A percentile compares a stretch with the other conserved stretches of the same genome.
phyloP scores from a whole-genome alignment of 2,113 vertebrate genomes.

The Aplodontia rufa region DNA sequence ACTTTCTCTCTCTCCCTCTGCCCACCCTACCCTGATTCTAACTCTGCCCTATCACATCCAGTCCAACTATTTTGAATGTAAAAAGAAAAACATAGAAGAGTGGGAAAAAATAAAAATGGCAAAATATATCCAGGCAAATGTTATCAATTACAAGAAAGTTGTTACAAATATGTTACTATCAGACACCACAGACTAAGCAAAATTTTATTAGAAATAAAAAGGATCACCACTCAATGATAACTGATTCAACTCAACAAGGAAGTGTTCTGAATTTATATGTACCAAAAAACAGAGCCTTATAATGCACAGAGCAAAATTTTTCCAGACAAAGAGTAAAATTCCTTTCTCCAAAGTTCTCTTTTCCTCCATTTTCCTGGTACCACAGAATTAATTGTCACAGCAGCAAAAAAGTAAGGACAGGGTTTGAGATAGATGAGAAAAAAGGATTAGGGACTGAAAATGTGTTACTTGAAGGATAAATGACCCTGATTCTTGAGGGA shows the following conservation, averaged over 20 bases:
- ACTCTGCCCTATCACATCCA: not conserved
- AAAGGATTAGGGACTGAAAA: not conserved
- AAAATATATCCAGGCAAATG: not conserved
- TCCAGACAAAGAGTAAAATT: not conserved
- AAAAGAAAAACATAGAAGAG: not conserved
- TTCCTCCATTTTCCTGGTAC: not conserved
- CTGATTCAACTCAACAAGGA: not conserved
- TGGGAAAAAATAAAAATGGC: not conserved
- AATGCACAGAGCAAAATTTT: not conserved
- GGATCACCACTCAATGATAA: not conserved
- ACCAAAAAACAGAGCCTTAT: not conserved
- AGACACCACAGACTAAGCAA: not conserved
- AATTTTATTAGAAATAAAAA: not conserved
- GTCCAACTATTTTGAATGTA: not conserved
- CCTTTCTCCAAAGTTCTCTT: not conserved
- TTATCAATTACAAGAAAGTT: conserved; percentile 3
- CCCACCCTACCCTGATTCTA: not conserved
- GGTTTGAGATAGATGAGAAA: not conserved
- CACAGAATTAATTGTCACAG: not conserved
- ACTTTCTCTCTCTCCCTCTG: not conserved
- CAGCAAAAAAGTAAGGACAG: not conserved
- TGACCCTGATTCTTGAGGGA: not conserved
- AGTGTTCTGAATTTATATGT: not conserved
- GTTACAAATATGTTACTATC: not conserved
- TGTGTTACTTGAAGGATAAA: not conserved